Conservation (phyloP, 2,797 vertebrate species). For the Phoebastria nigripes region DNA sequence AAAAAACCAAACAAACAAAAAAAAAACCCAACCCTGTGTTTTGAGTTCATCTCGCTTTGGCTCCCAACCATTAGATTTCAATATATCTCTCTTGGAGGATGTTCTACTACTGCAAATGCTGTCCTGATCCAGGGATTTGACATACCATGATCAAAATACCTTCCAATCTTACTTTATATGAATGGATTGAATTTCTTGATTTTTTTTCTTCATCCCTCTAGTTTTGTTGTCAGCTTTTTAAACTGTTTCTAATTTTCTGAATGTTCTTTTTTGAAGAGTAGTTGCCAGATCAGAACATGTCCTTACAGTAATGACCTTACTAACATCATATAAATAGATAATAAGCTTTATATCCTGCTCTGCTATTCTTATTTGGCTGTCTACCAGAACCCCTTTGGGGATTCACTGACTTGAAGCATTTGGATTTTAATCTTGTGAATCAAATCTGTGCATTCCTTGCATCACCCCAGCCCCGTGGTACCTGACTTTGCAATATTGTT, state of each 20-base stretch:
- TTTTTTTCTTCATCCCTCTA: neutral
- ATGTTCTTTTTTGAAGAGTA: neutral
- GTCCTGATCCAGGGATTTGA: neutral
- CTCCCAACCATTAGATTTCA: neutral
- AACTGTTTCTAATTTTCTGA: neutral
- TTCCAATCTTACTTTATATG: neutral
- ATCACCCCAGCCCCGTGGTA: neutral
- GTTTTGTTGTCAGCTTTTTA: neutral
- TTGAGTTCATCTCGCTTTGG: neutral
- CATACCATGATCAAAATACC: neutral
- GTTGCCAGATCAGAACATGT: neutral
- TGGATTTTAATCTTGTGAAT: neutral
- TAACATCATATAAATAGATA: neutral
- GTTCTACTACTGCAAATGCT: neutral
- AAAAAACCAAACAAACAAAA: too few species aligned
- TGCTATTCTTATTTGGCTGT: neutral
- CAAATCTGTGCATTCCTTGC: neutral
- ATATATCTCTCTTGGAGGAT: neutral
- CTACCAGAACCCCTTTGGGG: neutral
- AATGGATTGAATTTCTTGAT: neutral
- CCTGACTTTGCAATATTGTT: neutral
- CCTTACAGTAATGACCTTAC: neutral
- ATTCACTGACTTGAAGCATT: neutral
- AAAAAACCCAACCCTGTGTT: neutral
- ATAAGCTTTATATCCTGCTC: neutral